Evolutionary conservation across 1,140 invertebrate genomes (phyloP).

Genomic region (Pseudomyrmex flavicornis): DNA sequence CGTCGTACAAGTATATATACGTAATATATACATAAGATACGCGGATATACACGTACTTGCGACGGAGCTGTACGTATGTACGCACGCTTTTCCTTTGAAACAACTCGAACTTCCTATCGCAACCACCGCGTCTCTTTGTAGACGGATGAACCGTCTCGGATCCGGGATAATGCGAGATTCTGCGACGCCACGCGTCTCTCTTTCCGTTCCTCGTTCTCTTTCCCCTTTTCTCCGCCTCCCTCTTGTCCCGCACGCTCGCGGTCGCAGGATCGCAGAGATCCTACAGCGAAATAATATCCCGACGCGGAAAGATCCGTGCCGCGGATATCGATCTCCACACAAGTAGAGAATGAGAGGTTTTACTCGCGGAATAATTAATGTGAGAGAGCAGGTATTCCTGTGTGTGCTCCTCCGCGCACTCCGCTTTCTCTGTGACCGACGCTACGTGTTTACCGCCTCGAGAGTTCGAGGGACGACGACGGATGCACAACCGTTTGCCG

Average conservation of each 20-base stretch:
- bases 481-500: constrained; percentile 45
- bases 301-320: constrained; percentile 71
- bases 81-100: constrained; percentile 44
- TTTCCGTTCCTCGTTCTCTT: constrained; percentile 46
- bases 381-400: constrained; percentile 75
- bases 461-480: constrained; percentile 61
- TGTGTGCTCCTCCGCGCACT: constrained; percentile 67
- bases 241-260: constrained; percentile 40
- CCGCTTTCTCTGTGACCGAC: constrained; percentile 73
- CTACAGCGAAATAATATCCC: constrained; percentile 66
- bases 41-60: constrained; percentile 18
- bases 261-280: constrained; percentile 66
- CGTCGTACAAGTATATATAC: constrained; percentile 11
- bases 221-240: constrained; percentile 69
- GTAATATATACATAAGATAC: constrained; percentile 13
- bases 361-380: constrained; percentile 75
- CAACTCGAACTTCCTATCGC: constrained; percentile 55
- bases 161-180: constrained; percentile 46
- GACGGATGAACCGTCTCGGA: constrained; percentile 55
- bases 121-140: constrained; percentile 41
- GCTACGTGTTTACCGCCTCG: constrained; percentile 67
- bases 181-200: constrained; percentile 32
- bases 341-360: constrained; percentile 71
- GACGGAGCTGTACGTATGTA: constrained; percentile 1
- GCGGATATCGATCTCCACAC: constrained; percentile 72